These are phyloP conservation scores for Shargacucullia verbasci DNA, from an alignment of 2,888 invertebrate genomes.

Conservation along the genomic window DNA sequence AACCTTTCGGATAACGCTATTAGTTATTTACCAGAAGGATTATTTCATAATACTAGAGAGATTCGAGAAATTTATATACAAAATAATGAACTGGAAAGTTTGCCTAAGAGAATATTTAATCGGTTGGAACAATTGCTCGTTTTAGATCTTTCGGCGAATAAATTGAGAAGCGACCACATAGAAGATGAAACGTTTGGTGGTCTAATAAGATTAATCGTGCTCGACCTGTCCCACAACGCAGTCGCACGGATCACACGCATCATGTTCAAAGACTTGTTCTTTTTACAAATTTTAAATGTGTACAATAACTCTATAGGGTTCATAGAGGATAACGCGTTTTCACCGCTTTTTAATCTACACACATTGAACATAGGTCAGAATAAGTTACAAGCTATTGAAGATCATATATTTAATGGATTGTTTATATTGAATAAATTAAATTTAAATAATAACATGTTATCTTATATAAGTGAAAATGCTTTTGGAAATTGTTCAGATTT, in stretches of 20 bases:
- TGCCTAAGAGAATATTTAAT: slow-evolving; percentile 95
- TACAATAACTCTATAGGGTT: slow-evolving; percentile 95
- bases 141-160: slow-evolving; percentile 95
- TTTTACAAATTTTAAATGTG: slow-evolving; percentile 95
- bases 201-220: slow-evolving; percentile 94
- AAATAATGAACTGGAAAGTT: slow-evolving; percentile 94
- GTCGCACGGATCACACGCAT: slow-evolving; percentile 93
- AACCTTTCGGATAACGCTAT: slow-evolving; percentile 96
- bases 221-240: slow-evolving; percentile 95
- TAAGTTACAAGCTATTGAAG: slow-evolving; percentile 93
- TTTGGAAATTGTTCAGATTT: slow-evolving; percentile 96
- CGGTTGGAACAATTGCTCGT: slow-evolving; percentile 95
- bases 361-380: slow-evolving; percentile 97
- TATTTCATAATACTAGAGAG: slow-evolving; percentile 94
- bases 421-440: slow-evolving; percentile 95
- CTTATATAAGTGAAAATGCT: slow-evolving; percentile 93
- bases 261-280: slow-evolving; percentile 96
- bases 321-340: slow-evolving; percentile 95
- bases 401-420: slow-evolving; percentile 94
- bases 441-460: slow-evolving; percentile 94
- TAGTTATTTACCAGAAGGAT: slow-evolving; percentile 93
- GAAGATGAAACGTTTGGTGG: slow-evolving; percentile 96
- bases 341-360: slow-evolving; percentile 96
- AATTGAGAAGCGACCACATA: slow-evolving; percentile 95
- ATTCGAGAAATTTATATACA: slow-evolving; percentile 95